Base-by-base conservation (phyloP, 2,888 invertebrate species). In the Tethea ocularis region DNA sequence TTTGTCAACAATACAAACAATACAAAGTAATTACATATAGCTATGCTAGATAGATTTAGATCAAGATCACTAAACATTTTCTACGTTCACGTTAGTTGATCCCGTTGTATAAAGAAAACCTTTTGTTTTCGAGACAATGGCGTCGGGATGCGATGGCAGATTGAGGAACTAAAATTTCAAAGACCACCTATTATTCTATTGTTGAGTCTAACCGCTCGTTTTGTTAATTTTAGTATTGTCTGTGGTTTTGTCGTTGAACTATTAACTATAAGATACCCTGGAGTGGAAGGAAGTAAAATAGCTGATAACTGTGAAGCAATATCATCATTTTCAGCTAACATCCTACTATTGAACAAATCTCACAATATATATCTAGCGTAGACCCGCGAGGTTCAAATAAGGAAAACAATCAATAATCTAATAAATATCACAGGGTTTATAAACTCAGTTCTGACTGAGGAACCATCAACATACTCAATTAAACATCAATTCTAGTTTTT, bases 141-240 rank as follows among this genome's bases (percentile, higher is more conserved):
- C 15, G 11, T 11, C 36, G 54, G 33, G 22, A 36, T 13, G 36
- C 36, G 33, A 36, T 20, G 33, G 54, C 54, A 54, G 54, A 54
- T 36, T 36, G 54, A 54, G 22, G 33, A 54, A 54, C 20, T 54
- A 54, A 54, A 54, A 54, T 36, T 54, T 54, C 33, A 54, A 54
- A 54, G 33, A 36, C 54, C 22, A 20, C 54, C 54, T 46, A 33
- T 54, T 33, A 54, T 36, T 11, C 54, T 22, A 33, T 54, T 54
- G 54, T 54, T 17, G 54, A 33, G 36, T 33, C 10, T 22, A 54
- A 54, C 54, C 20, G 33, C 22, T 13, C 36, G 36, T 20, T 46
- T 54, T 52, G 54, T 54, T 54, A 54, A 54, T 54, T 11, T 22
- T 15, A 33, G 17, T 33, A 33, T 54, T 33, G 54, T 54, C 13